Conservation (phyloP, 2,888 invertebrate species). For the Bugula neritina region DNA sequence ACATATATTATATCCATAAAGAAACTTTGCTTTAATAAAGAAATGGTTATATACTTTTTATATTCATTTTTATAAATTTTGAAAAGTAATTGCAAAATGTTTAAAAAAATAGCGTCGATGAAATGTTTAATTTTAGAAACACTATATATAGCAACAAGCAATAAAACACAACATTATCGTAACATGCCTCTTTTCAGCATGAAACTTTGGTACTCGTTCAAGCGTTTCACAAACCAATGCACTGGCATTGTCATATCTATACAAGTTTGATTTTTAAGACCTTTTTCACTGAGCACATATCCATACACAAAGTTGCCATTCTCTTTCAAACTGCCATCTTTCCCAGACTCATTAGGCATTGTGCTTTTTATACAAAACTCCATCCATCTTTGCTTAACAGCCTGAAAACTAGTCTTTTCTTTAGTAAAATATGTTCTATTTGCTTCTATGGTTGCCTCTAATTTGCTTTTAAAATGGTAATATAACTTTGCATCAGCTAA, state of each 20-base stretch:
- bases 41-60: too few relatives aligned
- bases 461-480: neutral
- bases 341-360: neutral
- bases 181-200: too few relatives aligned
- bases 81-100: too few relatives aligned
- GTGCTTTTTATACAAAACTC: neutral
- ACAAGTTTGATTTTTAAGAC: slow-evolving; percentile 2
- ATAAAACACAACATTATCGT: too few relatives aligned
- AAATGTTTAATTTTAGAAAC: too few relatives aligned
- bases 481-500: neutral
- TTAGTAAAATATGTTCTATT: neutral
- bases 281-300: neutral
- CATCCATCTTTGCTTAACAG: neutral
- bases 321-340: neutral
- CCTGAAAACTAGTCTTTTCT: neutral
- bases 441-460: neutral
- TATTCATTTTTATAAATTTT: too few relatives aligned
- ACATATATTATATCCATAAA: too few relatives aligned
- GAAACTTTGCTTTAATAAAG: too few relatives aligned
- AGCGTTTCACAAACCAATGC: neutral
- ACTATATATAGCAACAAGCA: too few relatives aligned
- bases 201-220: neutral
- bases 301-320: neutral
- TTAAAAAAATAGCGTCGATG: too few relatives aligned
- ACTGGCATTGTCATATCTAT: neutral